These are phyloP conservation scores for Monopterus albus DNA, from an alignment of 2,113 vertebrate species.

Conservation along the genomic window DNA sequence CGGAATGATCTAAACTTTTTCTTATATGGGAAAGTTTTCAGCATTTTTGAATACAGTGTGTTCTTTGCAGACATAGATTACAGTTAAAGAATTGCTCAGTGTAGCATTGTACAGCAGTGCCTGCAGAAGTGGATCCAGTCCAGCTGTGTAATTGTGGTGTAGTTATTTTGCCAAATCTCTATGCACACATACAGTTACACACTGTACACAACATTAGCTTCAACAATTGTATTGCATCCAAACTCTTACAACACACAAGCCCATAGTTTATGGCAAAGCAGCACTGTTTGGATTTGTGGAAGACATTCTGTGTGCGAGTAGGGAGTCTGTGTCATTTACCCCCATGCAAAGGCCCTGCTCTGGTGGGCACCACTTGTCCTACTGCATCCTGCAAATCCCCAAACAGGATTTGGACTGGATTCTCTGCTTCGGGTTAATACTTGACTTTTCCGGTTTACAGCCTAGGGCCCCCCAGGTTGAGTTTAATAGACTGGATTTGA, in stretches of 20 bases:
- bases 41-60: not conserved
- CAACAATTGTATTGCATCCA: constrained; percentile 7
- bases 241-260: constrained; percentile 5
- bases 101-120: constrained; percentile 39
- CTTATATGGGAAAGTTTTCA: not conserved
- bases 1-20: not conserved
- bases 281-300: constrained; percentile 2
- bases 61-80: constrained; percentile 15
- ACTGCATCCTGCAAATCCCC: constrained; percentile 39
- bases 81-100: constrained; percentile 6
- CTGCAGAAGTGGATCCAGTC: constrained; percentile 20
- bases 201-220: constrained; percentile 25
- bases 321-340: constrained; percentile 14
- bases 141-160: constrained; percentile 15
- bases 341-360: constrained; percentile 1
- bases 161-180: constrained; percentile 28
- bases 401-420: constrained; percentile 32
- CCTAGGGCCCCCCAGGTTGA: constrained; percentile 44
- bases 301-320: constrained; percentile 14
- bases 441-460: constrained; percentile 39
- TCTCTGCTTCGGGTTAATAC: constrained; percentile 43
- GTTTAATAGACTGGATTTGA: constrained; percentile 46
- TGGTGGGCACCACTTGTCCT: constrained; percentile 8
- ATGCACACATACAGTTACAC: constrained; percentile 19
- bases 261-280: constrained; percentile 3